Conservation (phyloP, 1,140 invertebrate species). For the Drosophila auraria region DNA sequence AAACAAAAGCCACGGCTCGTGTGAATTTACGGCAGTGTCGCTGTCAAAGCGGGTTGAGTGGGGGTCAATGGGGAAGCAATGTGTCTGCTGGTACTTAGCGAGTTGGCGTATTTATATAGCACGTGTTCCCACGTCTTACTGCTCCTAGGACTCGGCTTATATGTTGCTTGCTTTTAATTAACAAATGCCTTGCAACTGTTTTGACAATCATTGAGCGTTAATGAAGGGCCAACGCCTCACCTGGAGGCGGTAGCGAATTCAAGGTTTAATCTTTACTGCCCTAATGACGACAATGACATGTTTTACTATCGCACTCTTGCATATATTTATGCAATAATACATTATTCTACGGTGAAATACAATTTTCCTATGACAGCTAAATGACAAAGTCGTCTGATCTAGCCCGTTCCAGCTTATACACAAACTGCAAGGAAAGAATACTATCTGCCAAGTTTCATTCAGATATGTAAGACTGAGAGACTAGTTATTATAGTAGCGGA, state of each 20-base stretch:
- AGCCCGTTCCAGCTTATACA: too few species aligned
- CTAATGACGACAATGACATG: slow-evolving; percentile 2
- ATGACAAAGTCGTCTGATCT: too few species aligned
- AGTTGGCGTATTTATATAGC: slow-evolving; percentile 54
- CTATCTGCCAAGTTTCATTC: too few species aligned
- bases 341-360: too few species aligned
- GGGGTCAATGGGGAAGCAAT: neutral
- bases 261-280: slow-evolving; percentile 4
- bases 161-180: slow-evolving; percentile 61
- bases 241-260: neutral
- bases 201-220: slow-evolving; percentile 38
- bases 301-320: neutral
- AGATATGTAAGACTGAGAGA: too few species aligned
- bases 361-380: too few species aligned
- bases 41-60: slow-evolving; percentile 17
- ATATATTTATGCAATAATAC: too few species aligned
- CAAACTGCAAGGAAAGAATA: too few species aligned
- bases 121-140: slow-evolving; percentile 39
- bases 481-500: too few species aligned
- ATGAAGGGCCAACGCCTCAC: slow-evolving; percentile 24
- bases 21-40: slow-evolving; percentile 54
- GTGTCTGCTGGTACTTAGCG: slow-evolving; percentile 49
- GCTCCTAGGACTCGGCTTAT: slow-evolving; percentile 26
- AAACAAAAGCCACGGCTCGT: slow-evolving; percentile 15
- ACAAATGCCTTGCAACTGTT: slow-evolving; percentile 60